phyloP scores from a whole-genome alignment of 2,888 invertebrate genomes.

The Abrostola triplasia region DNA sequence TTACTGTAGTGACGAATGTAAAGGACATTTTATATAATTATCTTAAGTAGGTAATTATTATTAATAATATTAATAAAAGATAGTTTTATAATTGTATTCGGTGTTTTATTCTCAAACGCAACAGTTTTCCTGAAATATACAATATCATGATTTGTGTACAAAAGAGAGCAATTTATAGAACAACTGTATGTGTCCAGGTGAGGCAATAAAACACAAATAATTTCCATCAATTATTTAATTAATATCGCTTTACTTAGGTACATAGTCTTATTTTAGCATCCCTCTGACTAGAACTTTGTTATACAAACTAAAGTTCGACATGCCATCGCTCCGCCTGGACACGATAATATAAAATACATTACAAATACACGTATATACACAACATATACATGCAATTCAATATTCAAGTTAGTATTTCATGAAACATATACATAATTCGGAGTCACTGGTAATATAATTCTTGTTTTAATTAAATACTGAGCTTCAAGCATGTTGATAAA shows the following conservation, averaged over 20 bases:
- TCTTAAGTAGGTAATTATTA: conserved; percentile 44
- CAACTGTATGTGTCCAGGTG: conserved; percentile 34
- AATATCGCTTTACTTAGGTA: conserved; percentile 42
- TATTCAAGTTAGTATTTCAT: conserved; percentile 17
- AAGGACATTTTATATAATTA: conserved; percentile 34
- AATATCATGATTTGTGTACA: conserved; percentile 48
- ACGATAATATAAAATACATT: conserved; percentile 35
- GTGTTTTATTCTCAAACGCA: conserved; percentile 69
- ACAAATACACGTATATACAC: conserved; percentile 37
- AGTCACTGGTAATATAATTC: conserved; percentile 9
- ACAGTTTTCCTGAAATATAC: conserved; percentile 50
- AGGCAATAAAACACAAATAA: conserved; percentile 36
- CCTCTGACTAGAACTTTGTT: conserved; percentile 54
- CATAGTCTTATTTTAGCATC: conserved; percentile 44
- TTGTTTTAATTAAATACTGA: conserved; percentile 25
- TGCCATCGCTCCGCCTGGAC: conserved; percentile 47
- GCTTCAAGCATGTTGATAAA: conserved; percentile 8
- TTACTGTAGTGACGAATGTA: conserved; percentile 22
- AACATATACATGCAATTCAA: conserved; percentile 42
- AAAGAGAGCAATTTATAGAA: conserved; percentile 54
- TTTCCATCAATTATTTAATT: conserved; percentile 38
- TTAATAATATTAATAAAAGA: conserved; percentile 62
- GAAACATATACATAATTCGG: conserved; percentile 14
- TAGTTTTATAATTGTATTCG: conserved; percentile 59
- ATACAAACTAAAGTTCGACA: conserved; percentile 47